Percentiles rank a stretch among this genome's conserved stretches.
Evolutionary conservation across 2,797 vertebrate genomes (phyloP).

Genomic region (Denticeps clupeoides): DNA sequence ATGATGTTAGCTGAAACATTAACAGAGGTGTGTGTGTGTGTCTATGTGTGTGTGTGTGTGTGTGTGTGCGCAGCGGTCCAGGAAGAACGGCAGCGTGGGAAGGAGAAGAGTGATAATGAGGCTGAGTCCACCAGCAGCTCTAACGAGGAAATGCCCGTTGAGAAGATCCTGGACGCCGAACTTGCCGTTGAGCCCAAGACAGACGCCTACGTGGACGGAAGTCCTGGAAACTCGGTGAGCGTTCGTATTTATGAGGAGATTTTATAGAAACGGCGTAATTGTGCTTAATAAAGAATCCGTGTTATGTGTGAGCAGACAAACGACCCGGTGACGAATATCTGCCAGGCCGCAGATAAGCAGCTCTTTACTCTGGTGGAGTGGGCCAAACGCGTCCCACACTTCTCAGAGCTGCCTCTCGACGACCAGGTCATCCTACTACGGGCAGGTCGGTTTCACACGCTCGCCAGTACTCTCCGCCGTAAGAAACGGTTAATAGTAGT

Average conservation of each 20-base stretch:
- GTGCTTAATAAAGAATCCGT: too few relatives aligned
- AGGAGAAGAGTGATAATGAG: conserved; percentile 77
- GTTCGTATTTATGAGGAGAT: too few relatives aligned
- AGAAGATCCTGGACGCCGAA: conserved; percentile 91
- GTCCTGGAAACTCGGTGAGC: conserved; percentile 74
- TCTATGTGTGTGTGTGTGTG: not conserved
- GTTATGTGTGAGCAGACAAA: conserved; percentile 66
- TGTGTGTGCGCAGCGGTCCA: conserved; percentile 69
- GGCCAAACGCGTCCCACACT: conserved; percentile 78
- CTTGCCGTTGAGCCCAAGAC: conserved; percentile 90
- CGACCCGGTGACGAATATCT: conserved; percentile 95
- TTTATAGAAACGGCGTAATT: too few relatives aligned
- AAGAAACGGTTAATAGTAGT: too few relatives aligned
- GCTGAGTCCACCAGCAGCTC: conserved; percentile 68
- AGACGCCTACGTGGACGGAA: conserved; percentile 67
- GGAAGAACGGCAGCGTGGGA: conserved; percentile 88
- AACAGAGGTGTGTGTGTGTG: too few relatives aligned
- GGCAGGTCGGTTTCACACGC: conserved; percentile 63
- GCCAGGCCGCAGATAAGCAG: conserved; percentile 81
- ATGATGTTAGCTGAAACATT: too few relatives aligned
- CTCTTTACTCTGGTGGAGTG: conserved; percentile 77
- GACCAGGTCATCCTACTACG: conserved; percentile 93
- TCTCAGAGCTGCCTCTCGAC: conserved; percentile 77
- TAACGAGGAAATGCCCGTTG: conserved; percentile 90
- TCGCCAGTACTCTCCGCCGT: too few relatives aligned